Evolutionary conservation across 2,888 invertebrate genomes (phyloP).

Genomic region (Theodoxus fluviatilis): DNA sequence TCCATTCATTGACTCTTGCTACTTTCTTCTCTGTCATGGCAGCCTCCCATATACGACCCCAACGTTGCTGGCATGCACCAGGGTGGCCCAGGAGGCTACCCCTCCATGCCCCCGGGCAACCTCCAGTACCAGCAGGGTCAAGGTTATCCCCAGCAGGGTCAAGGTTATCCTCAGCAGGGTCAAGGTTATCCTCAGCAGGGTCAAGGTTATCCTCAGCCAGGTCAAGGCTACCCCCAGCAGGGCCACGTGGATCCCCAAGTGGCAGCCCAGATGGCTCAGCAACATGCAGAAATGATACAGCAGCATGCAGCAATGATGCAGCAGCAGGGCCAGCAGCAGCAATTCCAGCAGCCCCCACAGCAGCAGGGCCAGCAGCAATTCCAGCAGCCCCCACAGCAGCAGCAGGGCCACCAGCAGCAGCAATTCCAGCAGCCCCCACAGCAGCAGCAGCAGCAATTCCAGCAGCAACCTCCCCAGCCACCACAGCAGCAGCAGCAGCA

Average conservation of each 20-base stretch:
- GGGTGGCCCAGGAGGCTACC: not conserved
- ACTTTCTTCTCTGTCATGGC: too few species aligned
- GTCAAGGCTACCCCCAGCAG: not conserved
- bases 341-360: constrained; percentile 9
- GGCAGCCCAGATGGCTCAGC: too few species aligned
- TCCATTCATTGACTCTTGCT: too few species aligned
- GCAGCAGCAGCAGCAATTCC: not conserved
- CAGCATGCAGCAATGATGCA: too few species aligned
- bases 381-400: constrained; percentile 5
- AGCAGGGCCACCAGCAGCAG: not conserved
- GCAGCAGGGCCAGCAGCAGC: too few species aligned
- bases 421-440: not conserved
- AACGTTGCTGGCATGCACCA: too few species aligned
- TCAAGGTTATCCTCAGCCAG: not conserved
- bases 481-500: not conserved
- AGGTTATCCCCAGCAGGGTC: not conserved
- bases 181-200: not conserved
- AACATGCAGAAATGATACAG: too few species aligned
- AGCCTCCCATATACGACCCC: too few species aligned
- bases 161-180: not conserved
- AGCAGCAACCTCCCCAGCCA: not conserved
- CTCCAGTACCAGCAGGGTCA: not conserved
- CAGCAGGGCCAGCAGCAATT: not conserved
- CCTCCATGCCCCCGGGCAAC: not conserved
- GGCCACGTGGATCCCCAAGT: too few species aligned